phyloP scores from a whole-genome alignment of 2,113 vertebrate species.

The Lates calcarifer region DNA sequence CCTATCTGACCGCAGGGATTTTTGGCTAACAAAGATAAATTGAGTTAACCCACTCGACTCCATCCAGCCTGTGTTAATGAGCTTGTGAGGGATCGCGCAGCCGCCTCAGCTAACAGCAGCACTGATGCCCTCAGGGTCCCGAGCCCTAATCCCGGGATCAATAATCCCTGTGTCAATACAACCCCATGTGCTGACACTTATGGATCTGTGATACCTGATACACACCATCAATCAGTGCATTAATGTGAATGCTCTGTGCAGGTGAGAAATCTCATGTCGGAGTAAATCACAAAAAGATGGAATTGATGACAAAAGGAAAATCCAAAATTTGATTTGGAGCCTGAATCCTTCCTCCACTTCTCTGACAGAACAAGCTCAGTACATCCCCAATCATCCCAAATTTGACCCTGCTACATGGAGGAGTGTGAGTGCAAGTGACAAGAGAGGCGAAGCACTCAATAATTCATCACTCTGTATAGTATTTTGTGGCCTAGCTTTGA shows the following conservation, averaged over 20 bases:
- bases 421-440: constrained; percentile 43
- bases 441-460: constrained; percentile 32
- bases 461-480: constrained; percentile 52
- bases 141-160: constrained; percentile 61
- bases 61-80: constrained; percentile 39
- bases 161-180: constrained; percentile 54
- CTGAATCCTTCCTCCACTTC: background rate
- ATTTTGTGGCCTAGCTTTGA: constrained; percentile 53
- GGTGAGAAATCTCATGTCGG: background rate
- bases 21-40: constrained; percentile 41
- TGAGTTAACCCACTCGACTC: constrained; percentile 45
- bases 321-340: background rate
- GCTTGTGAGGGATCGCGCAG: constrained; percentile 37
- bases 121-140: constrained; percentile 26
- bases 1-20: constrained; percentile 2
- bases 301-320: background rate
- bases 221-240: constrained; percentile 22
- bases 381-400: constrained; percentile 13
- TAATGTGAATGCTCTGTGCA: background rate
- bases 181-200: constrained; percentile 28
- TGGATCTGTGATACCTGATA: constrained; percentile 58
- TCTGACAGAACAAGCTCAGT: constrained; percentile 21
- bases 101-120: constrained; percentile 22
- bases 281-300: background rate
- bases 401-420: constrained; percentile 6